Evolutionary conservation across 1,140 invertebrate genomes (phyloP).

Genomic region (Pararge aegeria): DNA sequence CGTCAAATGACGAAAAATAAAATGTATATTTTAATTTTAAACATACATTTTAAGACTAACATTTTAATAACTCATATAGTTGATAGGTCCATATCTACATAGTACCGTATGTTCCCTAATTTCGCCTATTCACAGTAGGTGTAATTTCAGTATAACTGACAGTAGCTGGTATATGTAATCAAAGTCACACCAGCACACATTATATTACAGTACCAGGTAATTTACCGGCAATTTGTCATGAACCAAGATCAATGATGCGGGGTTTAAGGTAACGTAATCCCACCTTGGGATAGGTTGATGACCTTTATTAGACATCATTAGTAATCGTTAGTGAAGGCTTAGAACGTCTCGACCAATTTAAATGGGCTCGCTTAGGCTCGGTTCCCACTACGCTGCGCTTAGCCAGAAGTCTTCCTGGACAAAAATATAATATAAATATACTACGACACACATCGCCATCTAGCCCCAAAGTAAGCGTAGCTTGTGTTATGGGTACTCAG

Average conservation of each 20-base stretch:
- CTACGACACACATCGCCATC: no score
- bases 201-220: constrained; percentile 9
- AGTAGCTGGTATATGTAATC: not conserved
- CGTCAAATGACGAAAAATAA: no score
- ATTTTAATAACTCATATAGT: no score
- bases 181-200: constrained; percentile 6
- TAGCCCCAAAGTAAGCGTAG: no score
- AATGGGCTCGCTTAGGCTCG: not conserved
- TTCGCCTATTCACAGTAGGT: not conserved
- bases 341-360: constrained; percentile 2
- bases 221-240: constrained; percentile 25
- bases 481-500: no score
- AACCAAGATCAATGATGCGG: constrained; percentile 10
- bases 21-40: no score
- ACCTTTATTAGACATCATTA: constrained; percentile 26
- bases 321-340: constrained; percentile 18
- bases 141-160: not conserved
- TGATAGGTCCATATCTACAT: no score
- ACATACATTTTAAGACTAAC: not conserved
- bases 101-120: not conserved
- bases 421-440: no score
- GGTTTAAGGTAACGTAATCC: constrained; percentile 21
- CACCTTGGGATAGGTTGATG: constrained; percentile 15
- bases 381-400: not conserved
- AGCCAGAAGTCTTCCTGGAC: no score